phyloP scores from a whole-genome alignment of 2,888 invertebrate species.

The Noctua janthe region DNA sequence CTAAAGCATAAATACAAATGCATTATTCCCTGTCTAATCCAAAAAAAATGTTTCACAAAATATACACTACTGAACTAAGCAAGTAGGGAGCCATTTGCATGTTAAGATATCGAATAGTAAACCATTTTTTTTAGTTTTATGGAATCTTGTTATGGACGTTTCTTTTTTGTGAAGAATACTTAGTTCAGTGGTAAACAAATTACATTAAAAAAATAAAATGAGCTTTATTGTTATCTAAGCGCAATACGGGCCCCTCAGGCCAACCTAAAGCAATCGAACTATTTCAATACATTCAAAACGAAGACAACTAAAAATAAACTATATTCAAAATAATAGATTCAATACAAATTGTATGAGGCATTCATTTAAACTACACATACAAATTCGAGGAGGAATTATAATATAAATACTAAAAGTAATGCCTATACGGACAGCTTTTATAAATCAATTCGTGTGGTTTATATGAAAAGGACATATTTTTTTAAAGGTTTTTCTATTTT shows the following conservation, averaged over 20 bases:
- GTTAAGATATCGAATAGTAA: background rate
- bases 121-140: background rate
- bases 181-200: constrained; percentile 44
- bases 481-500: constrained; percentile 37
- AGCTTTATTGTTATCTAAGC: constrained; percentile 47
- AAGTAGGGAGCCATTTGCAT: background rate
- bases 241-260: constrained; percentile 28
- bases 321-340: constrained; percentile 63
- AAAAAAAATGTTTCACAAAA: constrained; percentile 44
- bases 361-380: constrained; percentile 46
- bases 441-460: constrained; percentile 44
- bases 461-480: constrained; percentile 45
- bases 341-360: constrained; percentile 64
- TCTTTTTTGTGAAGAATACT: constrained; percentile 19
- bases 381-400: constrained; percentile 67
- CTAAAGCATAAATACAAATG: constrained; percentile 82
- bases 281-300: constrained; percentile 43
- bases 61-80: constrained; percentile 50
- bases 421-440: constrained; percentile 24
- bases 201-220: constrained; percentile 45
- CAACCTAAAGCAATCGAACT: constrained; percentile 43
- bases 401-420: constrained; percentile 55
- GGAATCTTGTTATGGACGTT: background rate
- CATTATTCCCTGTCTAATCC: constrained; percentile 78
- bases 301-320: constrained; percentile 55